Evolutionary conservation across 2,113 vertebrate species (phyloP).

Genomic region (Holacanthus passer): DNA sequence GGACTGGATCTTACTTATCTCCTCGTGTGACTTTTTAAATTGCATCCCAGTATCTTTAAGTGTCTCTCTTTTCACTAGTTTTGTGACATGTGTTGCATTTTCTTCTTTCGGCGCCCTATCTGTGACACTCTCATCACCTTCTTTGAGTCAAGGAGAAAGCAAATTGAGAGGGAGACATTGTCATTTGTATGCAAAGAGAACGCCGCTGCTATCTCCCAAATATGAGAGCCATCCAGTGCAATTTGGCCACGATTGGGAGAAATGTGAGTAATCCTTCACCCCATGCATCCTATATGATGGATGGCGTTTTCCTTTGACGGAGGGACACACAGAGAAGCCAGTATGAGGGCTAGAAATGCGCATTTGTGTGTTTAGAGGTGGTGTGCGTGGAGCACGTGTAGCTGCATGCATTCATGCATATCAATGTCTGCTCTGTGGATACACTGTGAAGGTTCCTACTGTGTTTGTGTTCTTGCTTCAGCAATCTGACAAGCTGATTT

Average conservation of each 20-base stretch:
- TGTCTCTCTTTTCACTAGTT: not conserved
- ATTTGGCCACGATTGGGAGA: slow-evolving; percentile 63
- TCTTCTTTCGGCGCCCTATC: slow-evolving; percentile 5
- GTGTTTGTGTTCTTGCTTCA: slow-evolving; percentile 65
- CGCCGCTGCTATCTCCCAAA: slow-evolving; percentile 42
- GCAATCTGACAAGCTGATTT: slow-evolving; percentile 58
- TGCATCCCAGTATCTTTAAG: not conserved
- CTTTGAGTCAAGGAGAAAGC: slow-evolving; percentile 55
- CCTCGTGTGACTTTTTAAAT: not conserved
- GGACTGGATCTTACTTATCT: not conserved
- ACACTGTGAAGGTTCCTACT: slow-evolving; percentile 37
- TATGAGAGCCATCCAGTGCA: slow-evolving; percentile 69
- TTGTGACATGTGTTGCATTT: slow-evolving; percentile 5
- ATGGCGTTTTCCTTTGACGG: slow-evolving; percentile 54
- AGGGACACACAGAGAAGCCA: slow-evolving; percentile 18
- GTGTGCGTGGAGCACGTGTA: slow-evolving; percentile 22
- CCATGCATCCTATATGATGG: slow-evolving; percentile 58
- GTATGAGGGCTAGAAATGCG: slow-evolving; percentile 16
- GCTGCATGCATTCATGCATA: slow-evolving; percentile 56
- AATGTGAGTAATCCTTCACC: slow-evolving; percentile 64
- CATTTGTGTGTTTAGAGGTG: slow-evolving; percentile 38
- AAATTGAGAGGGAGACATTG: slow-evolving; percentile 47
- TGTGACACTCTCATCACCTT: slow-evolving; percentile 35
- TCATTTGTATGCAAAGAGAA: slow-evolving; percentile 68
- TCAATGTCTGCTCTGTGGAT: slow-evolving; percentile 51